phyloP scores from a whole-genome alignment of 2,113 vertebrate genomes.

The Lipophrys pholis region DNA sequence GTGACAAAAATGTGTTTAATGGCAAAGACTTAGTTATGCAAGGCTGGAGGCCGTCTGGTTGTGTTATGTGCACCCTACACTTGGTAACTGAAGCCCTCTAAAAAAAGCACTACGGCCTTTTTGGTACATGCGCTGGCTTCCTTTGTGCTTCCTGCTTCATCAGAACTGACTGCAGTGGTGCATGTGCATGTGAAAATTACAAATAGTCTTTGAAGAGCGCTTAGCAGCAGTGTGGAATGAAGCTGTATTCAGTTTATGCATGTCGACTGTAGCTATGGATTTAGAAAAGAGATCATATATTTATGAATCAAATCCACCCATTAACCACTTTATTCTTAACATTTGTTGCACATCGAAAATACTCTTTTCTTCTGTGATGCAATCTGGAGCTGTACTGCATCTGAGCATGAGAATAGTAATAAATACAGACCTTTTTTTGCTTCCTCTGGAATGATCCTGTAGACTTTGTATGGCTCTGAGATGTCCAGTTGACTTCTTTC shows the following conservation, averaged over 20 bases:
- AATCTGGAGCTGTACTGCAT: background rate
- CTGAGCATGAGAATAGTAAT: background rate
- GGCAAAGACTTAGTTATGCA: constrained; percentile 60
- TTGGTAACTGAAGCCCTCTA: constrained; percentile 81
- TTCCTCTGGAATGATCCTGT: constrained; percentile 96
- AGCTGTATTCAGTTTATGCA: background rate
- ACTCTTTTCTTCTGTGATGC: background rate
- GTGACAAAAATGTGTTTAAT: constrained; percentile 47
- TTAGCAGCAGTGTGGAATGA: constrained; percentile 16
- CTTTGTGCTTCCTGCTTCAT: constrained; percentile 85
- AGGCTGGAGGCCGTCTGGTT: constrained; percentile 53
- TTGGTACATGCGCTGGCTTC: constrained; percentile 82
- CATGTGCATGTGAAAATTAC: constrained; percentile 42
- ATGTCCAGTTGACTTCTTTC: constrained; percentile 97
- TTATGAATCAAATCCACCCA: background rate
- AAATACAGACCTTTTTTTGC: constrained; percentile 90
- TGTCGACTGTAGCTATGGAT: background rate
- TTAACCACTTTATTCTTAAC: background rate
- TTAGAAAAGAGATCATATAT: background rate
- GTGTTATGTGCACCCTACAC: constrained; percentile 63
- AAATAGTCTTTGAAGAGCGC: constrained; percentile 43
- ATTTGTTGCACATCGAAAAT: background rate
- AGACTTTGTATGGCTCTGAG: constrained; percentile 98
- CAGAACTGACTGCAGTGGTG: constrained; percentile 56
- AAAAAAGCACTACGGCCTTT: constrained; percentile 81